Evolutionary conservation across 2,113 vertebrate species (phyloP).

Genomic region (Felis catus): DNA sequence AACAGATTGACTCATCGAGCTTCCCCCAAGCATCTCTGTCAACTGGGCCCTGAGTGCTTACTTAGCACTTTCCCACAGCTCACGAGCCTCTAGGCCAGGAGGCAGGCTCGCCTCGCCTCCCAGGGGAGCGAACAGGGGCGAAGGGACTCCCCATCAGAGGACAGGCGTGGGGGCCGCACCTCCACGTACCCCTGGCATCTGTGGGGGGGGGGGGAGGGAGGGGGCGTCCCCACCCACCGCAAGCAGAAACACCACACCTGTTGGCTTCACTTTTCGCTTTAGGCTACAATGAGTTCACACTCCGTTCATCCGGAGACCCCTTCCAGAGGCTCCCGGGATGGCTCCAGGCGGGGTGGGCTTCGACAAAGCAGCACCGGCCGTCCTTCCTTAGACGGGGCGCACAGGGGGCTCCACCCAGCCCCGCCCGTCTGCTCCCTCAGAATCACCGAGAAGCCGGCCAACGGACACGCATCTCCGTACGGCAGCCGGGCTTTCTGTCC

Average conservation of each 20-base stretch:
- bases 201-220: too few species aligned
- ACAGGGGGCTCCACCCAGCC: background rate
- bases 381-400: background rate
- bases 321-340: background rate
- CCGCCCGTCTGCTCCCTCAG: background rate
- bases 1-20: slow-evolving; percentile 53
- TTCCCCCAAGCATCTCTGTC: background rate
- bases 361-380: background rate
- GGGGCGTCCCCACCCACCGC: background rate
- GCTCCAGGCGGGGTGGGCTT: background rate
- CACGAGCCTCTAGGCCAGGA: background rate
- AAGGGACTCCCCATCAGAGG: background rate
- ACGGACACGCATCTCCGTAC: fast-evolving
- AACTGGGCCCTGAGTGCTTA: background rate
- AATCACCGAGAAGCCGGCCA: background rate
- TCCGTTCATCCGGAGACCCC: background rate
- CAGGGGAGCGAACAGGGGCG: background rate
- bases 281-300: background rate
- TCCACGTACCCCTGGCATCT: background rate
- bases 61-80: background rate
- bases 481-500: background rate
- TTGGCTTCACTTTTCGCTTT: background rate
- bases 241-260: background rate
- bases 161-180: background rate
- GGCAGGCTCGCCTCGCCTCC: background rate